Conservation (phyloP, 1,140 invertebrate genomes). For the Habropoda laboriosa region DNA sequence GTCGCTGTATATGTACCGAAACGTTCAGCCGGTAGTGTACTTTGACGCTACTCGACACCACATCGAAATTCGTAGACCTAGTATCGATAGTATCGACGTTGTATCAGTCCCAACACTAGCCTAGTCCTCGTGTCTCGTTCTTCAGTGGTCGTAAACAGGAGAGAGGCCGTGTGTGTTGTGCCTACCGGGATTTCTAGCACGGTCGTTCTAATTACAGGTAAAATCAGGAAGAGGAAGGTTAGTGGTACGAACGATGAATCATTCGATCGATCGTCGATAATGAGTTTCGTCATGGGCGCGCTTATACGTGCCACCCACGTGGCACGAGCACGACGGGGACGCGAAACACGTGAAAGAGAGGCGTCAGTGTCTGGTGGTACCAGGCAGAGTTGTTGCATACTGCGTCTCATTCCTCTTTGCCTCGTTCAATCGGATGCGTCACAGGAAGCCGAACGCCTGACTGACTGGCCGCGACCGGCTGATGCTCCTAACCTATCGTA, state of each 20-base stretch:
- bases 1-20: too few species aligned
- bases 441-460: slow-evolving; percentile 68
- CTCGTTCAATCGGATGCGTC: slow-evolving; percentile 63
- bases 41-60: too few species aligned
- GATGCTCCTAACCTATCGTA: slow-evolving; percentile 66
- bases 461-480: slow-evolving; percentile 47
- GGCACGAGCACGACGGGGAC: neutral
- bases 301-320: slow-evolving; percentile 38
- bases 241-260: slow-evolving; percentile 40
- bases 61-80: too few species aligned
- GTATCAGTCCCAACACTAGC: neutral
- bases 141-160: neutral
- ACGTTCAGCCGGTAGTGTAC: too few species aligned
- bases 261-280: slow-evolving; percentile 43
- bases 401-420: slow-evolving; percentile 62
- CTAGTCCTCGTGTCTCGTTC: too few species aligned
- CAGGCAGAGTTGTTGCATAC: slow-evolving; percentile 56
- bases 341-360: slow-evolving; percentile 59
- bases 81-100: too few species aligned
- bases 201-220: slow-evolving; percentile 26
- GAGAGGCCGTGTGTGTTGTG: slow-evolving; percentile 23
- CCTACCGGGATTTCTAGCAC: slow-evolving; percentile 20
- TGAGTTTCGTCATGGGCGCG: slow-evolving; percentile 40
- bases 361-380: slow-evolving; percentile 69
- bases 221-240: slow-evolving; percentile 52